These are phyloP conservation scores for Pycnomerus fuliginosus DNA, from an alignment of 2,888 invertebrate species.

Conservation along the genomic window DNA sequence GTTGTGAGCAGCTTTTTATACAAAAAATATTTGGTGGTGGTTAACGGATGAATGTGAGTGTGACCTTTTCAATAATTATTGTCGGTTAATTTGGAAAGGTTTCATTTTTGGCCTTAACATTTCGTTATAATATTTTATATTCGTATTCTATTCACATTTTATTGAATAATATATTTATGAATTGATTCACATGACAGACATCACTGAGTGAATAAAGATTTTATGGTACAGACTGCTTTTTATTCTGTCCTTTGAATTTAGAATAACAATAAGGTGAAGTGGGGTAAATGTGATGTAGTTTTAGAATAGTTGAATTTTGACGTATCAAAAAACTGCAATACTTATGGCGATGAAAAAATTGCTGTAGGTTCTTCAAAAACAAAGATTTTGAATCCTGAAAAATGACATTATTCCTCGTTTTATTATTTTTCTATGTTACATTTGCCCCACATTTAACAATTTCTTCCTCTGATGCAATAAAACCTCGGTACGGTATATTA, in stretches of 20 bases:
- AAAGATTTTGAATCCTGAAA: neutral
- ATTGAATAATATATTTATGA: slow-evolving; percentile 44
- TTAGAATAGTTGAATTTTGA: neutral
- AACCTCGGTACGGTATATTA: too few species aligned
- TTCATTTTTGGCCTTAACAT: slow-evolving; percentile 46
- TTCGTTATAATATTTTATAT: slow-evolving; percentile 49
- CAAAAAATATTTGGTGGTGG: slow-evolving; percentile 43
- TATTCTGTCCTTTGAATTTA: neutral
- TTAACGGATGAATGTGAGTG: slow-evolving; percentile 34
- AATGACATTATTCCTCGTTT: neutral
- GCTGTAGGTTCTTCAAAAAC: neutral
- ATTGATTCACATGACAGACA: slow-evolving; percentile 45
- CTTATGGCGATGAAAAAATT: neutral
- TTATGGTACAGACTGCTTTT: slow-evolving; percentile 30
- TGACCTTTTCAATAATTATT: neutral
- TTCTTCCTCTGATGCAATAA: too few species aligned
- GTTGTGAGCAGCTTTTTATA: slow-evolving; percentile 38
- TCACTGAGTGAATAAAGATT: slow-evolving; percentile 46
- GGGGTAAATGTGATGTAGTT: neutral
- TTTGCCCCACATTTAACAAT: too few species aligned
- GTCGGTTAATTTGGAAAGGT: slow-evolving; percentile 9
- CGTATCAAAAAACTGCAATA: neutral
- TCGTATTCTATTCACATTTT: slow-evolving; percentile 49
- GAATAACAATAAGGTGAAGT: neutral
- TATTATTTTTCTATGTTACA: too few species aligned